Evolutionary conservation across 2,797 vertebrate genomes (phyloP).

Genomic region (Pipistrellus pygmaeus): DNA sequence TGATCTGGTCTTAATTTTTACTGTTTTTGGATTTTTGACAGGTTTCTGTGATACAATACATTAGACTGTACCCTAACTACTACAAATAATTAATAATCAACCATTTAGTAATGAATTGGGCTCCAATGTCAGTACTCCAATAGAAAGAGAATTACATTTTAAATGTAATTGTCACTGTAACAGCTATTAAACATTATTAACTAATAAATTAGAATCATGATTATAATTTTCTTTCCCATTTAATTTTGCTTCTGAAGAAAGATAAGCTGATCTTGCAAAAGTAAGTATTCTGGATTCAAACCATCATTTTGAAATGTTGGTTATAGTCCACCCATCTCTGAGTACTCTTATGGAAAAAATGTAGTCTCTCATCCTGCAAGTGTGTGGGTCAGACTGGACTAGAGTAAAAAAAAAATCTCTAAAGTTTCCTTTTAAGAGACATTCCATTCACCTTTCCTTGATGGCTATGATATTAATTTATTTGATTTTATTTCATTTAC

Average conservation of each 20-base stretch:
- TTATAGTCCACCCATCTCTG: background rate
- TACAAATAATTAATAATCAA: background rate
- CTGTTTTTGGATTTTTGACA: background rate
- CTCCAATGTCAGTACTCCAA: background rate
- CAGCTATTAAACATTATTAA: constrained; percentile 49
- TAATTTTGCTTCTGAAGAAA: constrained; percentile 19
- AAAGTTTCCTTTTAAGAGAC: background rate
- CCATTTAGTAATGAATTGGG: background rate
- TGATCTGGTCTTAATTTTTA: constrained; percentile 37
- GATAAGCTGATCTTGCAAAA: constrained; percentile 29
- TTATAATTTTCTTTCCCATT: constrained; percentile 46
- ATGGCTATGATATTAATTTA: background rate
- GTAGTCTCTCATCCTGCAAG: constrained; percentile 27
- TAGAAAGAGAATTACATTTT: background rate
- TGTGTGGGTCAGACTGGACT: background rate
- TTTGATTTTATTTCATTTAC: constrained; percentile 2
- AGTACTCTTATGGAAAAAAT: background rate
- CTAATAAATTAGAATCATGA: background rate
- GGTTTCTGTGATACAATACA: background rate
- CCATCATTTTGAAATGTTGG: background rate
- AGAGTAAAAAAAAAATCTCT: background rate
- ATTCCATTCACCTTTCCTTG: background rate
- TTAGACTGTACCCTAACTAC: constrained; percentile 3
- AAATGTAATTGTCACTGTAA: background rate
- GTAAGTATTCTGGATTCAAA: constrained; percentile 7